phyloP scores from a whole-genome alignment of 2,888 invertebrate genomes.

The Drosophila leonis region DNA sequence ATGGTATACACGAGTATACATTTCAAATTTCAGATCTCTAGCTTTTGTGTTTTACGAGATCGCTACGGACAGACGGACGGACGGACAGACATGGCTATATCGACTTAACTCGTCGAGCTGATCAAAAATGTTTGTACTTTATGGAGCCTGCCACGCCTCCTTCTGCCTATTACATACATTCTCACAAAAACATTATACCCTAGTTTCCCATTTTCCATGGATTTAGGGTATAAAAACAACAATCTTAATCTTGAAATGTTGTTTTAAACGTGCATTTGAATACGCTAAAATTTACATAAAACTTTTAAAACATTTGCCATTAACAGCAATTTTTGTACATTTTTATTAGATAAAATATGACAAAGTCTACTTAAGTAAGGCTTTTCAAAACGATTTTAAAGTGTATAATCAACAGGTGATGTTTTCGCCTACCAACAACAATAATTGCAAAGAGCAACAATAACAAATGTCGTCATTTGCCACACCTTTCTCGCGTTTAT shows the following conservation, averaged over 20 bases:
- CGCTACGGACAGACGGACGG: too few relatives aligned
- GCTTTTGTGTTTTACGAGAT: too few relatives aligned
- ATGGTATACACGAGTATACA: too few relatives aligned
- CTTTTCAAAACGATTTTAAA: background rate
- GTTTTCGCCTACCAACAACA: conserved; percentile 28
- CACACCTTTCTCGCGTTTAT: conserved; percentile 49
- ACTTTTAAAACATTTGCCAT: background rate
- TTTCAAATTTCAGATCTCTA: too few relatives aligned
- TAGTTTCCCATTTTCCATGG: too few relatives aligned
- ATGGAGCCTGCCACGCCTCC: too few relatives aligned
- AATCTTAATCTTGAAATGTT: background rate
- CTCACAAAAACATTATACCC: too few relatives aligned
- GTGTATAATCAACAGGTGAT: conserved; percentile 29
- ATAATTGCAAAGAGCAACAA: conserved; percentile 30
- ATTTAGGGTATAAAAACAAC: too few relatives aligned
- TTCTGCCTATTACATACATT: too few relatives aligned
- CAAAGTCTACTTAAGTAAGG: background rate
- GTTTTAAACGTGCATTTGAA: background rate
- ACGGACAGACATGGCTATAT: too few relatives aligned
- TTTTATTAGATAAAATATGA: background rate
- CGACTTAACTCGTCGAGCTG: too few relatives aligned
- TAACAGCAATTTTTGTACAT: background rate
- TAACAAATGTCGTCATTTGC: conserved; percentile 47
- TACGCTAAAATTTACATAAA: background rate
- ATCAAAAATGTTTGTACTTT: too few relatives aligned